Percentiles rank a stretch among this genome's conserved stretches.
Evolutionary conservation across 2,797 vertebrate genomes (phyloP).

Genomic region (Gambusia yucatana): DNA sequence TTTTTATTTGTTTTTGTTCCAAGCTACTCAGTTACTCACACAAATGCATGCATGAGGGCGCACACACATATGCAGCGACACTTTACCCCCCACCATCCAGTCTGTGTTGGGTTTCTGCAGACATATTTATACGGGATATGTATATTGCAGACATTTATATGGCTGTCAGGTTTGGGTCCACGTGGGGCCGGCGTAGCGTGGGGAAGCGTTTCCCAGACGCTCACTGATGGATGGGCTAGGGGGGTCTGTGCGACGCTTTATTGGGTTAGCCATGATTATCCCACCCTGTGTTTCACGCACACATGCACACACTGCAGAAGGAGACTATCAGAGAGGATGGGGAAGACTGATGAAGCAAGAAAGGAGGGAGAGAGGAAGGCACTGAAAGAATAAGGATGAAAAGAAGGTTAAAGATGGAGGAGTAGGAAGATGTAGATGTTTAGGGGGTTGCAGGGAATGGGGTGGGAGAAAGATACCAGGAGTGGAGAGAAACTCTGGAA

Average conservation of each 20-base stretch:
- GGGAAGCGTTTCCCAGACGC: slow-evolving; percentile 96
- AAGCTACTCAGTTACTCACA: slow-evolving; percentile 61
- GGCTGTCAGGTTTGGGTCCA: slow-evolving; percentile 91
- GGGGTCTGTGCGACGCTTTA: slow-evolving; percentile 92
- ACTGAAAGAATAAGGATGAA: slow-evolving; percentile 41
- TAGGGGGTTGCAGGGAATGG: slow-evolving; percentile 62
- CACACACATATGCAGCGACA: slow-evolving; percentile 27
- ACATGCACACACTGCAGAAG: slow-evolving; percentile 52
- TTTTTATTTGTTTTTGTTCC: slow-evolving; percentile 85
- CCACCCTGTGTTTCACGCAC: slow-evolving; percentile 78
- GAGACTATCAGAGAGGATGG: slow-evolving; percentile 61
- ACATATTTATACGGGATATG: slow-evolving; percentile 90
- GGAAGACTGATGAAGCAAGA: slow-evolving; percentile 68
- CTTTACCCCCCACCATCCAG: slow-evolving; percentile 40
- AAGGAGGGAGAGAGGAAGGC: slow-evolving; percentile 41
- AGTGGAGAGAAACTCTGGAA: slow-evolving; percentile 70
- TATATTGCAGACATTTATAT: slow-evolving; percentile 99
- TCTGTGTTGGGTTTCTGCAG: slow-evolving; percentile 77
- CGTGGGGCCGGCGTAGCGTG: slow-evolving; percentile 81
- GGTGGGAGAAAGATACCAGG: slow-evolving; percentile 62
- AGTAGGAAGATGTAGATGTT: slow-evolving; percentile 50
- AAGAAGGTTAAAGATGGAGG: slow-evolving; percentile 49
- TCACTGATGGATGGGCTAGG: slow-evolving; percentile 93
- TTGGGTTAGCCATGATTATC: slow-evolving; percentile 99
- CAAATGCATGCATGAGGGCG: slow-evolving; percentile 31